Evolutionary conservation across 2,797 vertebrate species (phyloP).

Genomic region (Hylomyscus alleni): DNA sequence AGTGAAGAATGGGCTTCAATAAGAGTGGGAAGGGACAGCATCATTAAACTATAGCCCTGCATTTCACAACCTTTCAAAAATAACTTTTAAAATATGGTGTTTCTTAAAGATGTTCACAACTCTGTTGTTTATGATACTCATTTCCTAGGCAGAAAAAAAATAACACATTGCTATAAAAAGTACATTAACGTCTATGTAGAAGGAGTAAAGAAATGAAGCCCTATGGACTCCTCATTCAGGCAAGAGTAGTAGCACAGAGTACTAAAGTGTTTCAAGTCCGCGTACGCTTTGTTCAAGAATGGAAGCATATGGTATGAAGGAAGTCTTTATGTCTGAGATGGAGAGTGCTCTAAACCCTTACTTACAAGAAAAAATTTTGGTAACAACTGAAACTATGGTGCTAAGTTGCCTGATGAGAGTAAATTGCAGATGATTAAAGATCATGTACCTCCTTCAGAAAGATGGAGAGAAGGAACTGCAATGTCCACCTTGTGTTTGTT

Average conservation of each 20-base stretch:
- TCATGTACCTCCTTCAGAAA: neutral
- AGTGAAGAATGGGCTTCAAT: constrained; percentile 47
- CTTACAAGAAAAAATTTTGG: constrained; percentile 32
- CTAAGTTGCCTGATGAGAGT: constrained; percentile 25
- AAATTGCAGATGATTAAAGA: constrained; percentile 4
- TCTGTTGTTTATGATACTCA: neutral
- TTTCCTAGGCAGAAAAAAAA: constrained; percentile 31
- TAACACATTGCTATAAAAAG: neutral
- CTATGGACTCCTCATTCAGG: neutral
- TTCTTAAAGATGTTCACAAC: constrained; percentile 1
- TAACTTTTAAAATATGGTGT: neutral
- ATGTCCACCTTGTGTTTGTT: neutral
- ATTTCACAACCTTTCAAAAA: constrained; percentile 34
- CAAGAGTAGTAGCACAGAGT: neutral
- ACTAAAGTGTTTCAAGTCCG: neutral
- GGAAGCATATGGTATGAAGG: constrained; percentile 42
- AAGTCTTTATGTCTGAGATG: neutral
- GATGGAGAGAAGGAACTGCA: neutral
- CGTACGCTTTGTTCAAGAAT: neutral
- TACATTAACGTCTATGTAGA: constrained; percentile 1
- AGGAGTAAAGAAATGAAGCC: neutral
- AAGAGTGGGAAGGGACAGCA: constrained; percentile 53
- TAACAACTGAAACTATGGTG: neutral
- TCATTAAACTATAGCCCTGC: constrained; percentile 64
- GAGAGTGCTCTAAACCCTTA: neutral